Percentiles rank a stretch among this genome's conserved stretches.
Conservation (phyloP, 2,888 invertebrate genomes). For the Metacarcinus magister region DNA sequence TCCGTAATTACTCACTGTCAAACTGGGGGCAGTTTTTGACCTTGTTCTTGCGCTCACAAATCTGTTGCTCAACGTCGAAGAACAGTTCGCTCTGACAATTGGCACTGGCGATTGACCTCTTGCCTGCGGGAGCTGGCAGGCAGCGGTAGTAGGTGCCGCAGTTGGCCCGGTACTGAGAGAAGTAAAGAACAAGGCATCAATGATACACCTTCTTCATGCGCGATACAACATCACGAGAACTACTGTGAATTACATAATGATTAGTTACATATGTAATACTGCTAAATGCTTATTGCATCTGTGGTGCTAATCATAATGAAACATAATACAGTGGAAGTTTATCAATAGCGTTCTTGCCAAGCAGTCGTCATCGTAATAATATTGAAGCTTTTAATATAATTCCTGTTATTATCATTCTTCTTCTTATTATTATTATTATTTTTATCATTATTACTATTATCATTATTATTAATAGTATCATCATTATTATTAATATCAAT, state of each 20-base stretch:
- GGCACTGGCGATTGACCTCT: constrained; percentile 70
- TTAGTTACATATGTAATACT: too few relatives aligned
- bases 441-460: too few relatives aligned
- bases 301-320: too few relatives aligned
- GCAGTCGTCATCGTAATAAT: too few relatives aligned
- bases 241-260: background rate
- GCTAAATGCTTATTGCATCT: too few relatives aligned
- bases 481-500: too few relatives aligned
- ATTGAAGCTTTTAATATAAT: too few relatives aligned
- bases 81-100: constrained; percentile 77
- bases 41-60: constrained; percentile 76
- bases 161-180: constrained; percentile 59
- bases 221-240: background rate
- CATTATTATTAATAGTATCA: too few relatives aligned
- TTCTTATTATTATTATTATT: too few relatives aligned
- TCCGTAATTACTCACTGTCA: constrained; percentile 73
- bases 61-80: constrained; percentile 81
- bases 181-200: background rate
- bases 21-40: constrained; percentile 78
- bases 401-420: too few relatives aligned
- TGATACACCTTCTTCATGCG: background rate
- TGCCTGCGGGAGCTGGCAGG: constrained; percentile 72
- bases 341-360: too few relatives aligned
- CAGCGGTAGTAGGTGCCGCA: constrained; percentile 80
- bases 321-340: too few relatives aligned